Percentiles rank a stretch among this genome's conserved stretches.
These are phyloP conservation scores for Calephelis perditalis DNA, from an alignment of 2,888 invertebrate genomes.

Conservation along the genomic window DNA sequence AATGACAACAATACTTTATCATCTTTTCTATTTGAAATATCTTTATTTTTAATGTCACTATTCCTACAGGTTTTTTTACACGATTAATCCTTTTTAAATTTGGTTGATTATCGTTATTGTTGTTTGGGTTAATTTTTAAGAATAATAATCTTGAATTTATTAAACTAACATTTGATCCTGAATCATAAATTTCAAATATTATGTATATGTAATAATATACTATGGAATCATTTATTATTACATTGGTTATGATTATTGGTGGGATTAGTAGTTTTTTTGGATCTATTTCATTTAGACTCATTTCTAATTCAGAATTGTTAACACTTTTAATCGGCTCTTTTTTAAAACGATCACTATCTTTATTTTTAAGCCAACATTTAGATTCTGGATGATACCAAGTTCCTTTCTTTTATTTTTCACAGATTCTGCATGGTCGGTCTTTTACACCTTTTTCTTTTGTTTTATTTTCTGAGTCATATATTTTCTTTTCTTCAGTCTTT, in stretches of 20 bases:
- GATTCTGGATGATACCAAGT: slow-evolving; percentile 23
- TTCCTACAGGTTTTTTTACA: slow-evolving; percentile 22
- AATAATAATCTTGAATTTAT: too few species aligned
- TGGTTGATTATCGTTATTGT: too few species aligned
- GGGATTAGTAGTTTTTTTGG: too few species aligned
- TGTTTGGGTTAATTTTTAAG: too few species aligned
- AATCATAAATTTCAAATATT: too few species aligned
- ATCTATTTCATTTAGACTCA: too few species aligned
- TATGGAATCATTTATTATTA: too few species aligned
- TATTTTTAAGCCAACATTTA: slow-evolving; percentile 17
- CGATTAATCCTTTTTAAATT: slow-evolving; percentile 24
- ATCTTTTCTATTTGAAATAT: slow-evolving; percentile 22
- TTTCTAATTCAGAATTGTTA: slow-evolving; percentile 19
- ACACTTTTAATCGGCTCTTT: slow-evolving; percentile 23
- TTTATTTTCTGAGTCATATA: too few species aligned
- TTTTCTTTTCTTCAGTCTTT: slow-evolving; percentile 10
- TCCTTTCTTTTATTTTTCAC: slow-evolving; percentile 23
- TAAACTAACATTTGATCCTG: too few species aligned
- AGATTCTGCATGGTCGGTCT: slow-evolving; percentile 16
- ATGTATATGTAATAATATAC: too few species aligned
- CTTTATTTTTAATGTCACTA: slow-evolving; percentile 23
- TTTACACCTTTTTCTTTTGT: background rate
- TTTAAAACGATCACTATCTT: slow-evolving; percentile 21
- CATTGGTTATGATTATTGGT: too few species aligned
- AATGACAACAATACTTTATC: too few species aligned